Base-by-base conservation (phyloP, 1,140 invertebrate genomes). In the Panulirus ornatus region DNA sequence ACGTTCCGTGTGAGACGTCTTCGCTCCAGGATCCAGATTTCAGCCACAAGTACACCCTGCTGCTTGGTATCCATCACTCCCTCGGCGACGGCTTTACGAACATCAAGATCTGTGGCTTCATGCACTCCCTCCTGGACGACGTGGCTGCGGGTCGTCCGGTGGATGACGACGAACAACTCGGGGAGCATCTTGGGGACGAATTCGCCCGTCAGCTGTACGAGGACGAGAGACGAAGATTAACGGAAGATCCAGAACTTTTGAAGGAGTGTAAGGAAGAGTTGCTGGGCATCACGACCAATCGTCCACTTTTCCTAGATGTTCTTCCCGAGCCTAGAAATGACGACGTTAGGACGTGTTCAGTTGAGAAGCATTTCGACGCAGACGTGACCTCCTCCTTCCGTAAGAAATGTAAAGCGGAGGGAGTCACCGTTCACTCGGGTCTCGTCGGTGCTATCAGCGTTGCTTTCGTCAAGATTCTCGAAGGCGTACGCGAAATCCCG, bases 1-100 rank as follows among this genome's bases (percentile, higher is more conserved):
- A 34, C 8, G 6, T 11, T 19, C 0, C 38, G 2, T 2, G 27
- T 2, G 9, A n/a, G n/a, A 19, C 27, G 0, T 82, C 78, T 3
- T 14, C 5, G 2, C 5, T 9, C 30, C 27, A 30, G 11, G 58
- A 66, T 66, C n/a, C 22, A 22, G 14, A 8, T 58, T 76, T 73
- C 34, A 14, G 9, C 47, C 34, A 86, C 44, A 16, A 76, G 0
- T 82, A 83, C 71, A 34, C 40, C 0, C 8, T 89, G 22, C 47
- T 89, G 27, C 30, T 89, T 36, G 66, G 88, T 14, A 34, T 89
- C 81, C 88, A 89, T 30, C 88, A 89, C 34, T 40, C 66, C 2
- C 22, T 70, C 8, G 44, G 79, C 8, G 88, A 89, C n/a, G 88
- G 88, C 44, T 58, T 54, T 27, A 76, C 88, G 0, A 89, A 76